Base-by-base conservation (phyloP, 2,888 invertebrate species). In the Sesia apiformis region DNA sequence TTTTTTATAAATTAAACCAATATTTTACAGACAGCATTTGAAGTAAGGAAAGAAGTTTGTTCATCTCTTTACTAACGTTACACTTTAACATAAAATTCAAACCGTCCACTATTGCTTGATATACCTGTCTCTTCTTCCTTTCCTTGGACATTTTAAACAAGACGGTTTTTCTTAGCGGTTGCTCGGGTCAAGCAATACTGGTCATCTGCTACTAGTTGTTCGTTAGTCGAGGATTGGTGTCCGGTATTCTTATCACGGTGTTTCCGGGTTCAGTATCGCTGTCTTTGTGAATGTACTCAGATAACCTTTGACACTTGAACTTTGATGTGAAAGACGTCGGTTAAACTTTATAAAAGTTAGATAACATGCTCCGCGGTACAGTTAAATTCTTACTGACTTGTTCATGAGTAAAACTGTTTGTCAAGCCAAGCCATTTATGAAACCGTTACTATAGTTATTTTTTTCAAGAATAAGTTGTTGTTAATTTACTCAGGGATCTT, bases 231-330 rank as follows among this genome's bases (percentile, higher is more conserved):
- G 74, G 76, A 76, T 78, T 69, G 70, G 73, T 74, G 65, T 82
- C 83, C 82, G 78, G 82, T 81, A 78, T 80, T 78, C 81, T 79
- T 80, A 82, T 84, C 81, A 81, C 67, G 72, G 62, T 61, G 62
- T 70, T 73, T 84, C 84, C 81, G 80, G 78, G 66, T 63, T 59
- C 66, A 64, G 69, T 73, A 69, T 69, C 69, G 74, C 76, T 80
- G 78, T 79, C 79, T 80, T 78, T 76, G 73, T 74, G 70, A 67
- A 69, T 76, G 74, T 72, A 70, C 71, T 58, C 70, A 75, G 76
- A 77, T 69, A 66, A 67, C 69, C 64, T 46, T 46, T 46, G 46
- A 46, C 46, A 23, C 23, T n/a, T 46, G 46, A 46, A 66, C 23
- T 23, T 23, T 23, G 23, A 23, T 23, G 23, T 23, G 23, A 23